These are phyloP conservation scores for Coptotermes formosanus DNA, from an alignment of 1,140 invertebrate genomes.

Conservation along the genomic window DNA sequence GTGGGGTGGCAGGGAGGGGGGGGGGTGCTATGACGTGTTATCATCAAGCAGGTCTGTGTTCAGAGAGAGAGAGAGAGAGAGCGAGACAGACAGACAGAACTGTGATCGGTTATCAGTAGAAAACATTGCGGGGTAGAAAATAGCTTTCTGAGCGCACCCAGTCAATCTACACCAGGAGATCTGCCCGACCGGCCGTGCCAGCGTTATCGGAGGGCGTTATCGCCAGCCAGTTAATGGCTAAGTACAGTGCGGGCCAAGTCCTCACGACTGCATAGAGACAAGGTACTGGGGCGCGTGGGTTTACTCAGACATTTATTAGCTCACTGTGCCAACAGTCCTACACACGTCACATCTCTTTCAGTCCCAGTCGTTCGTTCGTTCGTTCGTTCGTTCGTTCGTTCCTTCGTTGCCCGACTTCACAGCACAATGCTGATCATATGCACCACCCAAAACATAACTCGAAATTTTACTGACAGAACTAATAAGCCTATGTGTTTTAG, in stretches of 20 bases:
- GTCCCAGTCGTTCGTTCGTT: too few species aligned
- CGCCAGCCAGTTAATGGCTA: not conserved
- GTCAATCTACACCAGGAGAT: conserved; percentile 8
- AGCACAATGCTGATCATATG: too few species aligned
- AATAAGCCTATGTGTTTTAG: too few species aligned
- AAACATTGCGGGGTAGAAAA: conserved; percentile 15
- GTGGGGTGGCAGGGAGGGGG: too few species aligned
- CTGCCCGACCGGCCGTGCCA: not conserved
- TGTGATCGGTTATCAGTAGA: conserved; percentile 18
- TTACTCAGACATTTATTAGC: not conserved
- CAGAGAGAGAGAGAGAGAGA: conserved; percentile 5
- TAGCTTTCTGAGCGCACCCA: conserved; percentile 16
- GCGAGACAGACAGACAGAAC: not conserved
- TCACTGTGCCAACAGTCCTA: too few species aligned
- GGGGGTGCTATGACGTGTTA: not conserved
- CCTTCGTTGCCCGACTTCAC: too few species aligned
- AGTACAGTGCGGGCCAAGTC: not conserved
- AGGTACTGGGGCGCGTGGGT: not conserved
- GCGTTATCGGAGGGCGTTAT: conserved; percentile 1
- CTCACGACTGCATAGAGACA: not conserved
- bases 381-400: too few species aligned
- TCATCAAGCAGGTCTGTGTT: conserved; percentile 5
- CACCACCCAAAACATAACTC: too few species aligned
- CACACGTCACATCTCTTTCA: too few species aligned
- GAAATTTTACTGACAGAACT: too few species aligned